Conservation (phyloP, 1,140 invertebrate species). For the Solen grandis region DNA sequence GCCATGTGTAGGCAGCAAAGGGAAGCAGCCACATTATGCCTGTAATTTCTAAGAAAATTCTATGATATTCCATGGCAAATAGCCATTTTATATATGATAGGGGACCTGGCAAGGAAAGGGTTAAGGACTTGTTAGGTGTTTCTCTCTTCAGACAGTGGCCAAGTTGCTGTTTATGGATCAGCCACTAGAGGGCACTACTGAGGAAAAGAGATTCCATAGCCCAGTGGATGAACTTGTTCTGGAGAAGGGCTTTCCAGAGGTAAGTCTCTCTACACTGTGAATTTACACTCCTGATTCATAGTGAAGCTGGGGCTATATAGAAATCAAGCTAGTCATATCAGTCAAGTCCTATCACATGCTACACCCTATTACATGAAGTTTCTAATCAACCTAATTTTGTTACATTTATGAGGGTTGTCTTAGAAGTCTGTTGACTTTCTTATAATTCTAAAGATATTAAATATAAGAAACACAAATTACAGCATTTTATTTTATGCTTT, state of each 20-base stretch:
- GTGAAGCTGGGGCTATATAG: not conserved
- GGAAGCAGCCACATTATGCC: too few species aligned
- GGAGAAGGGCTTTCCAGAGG: conserved; percentile 87
- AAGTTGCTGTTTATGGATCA: conserved; percentile 91
- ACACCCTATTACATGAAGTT: not conserved
- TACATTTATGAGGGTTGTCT: too few species aligned
- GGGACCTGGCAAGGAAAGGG: not conserved
- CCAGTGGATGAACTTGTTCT: conserved; percentile 90
- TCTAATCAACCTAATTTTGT: not conserved
- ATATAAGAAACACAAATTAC: too few species aligned
- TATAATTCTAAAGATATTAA: too few species aligned
- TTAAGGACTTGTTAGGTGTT: not conserved
- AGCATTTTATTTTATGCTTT: too few species aligned
- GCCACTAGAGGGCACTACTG: conserved; percentile 92
- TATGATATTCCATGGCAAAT: too few species aligned
- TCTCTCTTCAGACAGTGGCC: conserved; percentile 85
- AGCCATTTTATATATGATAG: not conserved
- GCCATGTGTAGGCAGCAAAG: too few species aligned
- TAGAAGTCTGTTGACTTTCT: too few species aligned
- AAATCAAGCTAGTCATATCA: not conserved
- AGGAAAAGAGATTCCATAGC: conserved; percentile 93
- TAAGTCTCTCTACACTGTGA: conserved; percentile 13
- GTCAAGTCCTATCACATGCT: not conserved
- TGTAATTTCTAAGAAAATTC: too few species aligned
- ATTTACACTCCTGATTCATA: not conserved